Base-by-base conservation (phyloP, 2,113 vertebrate genomes). In the Erpornis zantholeuca region DNA sequence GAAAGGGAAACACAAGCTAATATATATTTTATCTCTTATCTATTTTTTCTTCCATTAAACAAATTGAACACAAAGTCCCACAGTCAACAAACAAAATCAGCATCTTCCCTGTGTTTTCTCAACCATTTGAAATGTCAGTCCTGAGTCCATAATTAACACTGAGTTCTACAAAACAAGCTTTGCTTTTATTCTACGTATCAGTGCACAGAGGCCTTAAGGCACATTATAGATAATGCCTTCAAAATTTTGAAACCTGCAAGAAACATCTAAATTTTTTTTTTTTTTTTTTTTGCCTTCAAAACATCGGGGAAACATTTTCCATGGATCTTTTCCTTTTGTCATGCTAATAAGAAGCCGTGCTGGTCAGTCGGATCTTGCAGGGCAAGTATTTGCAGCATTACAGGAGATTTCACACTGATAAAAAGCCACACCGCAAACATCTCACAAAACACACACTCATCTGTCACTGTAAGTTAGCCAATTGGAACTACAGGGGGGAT, bases 401-500 rank as follows among this genome's bases (percentile, higher is more conserved):
- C 82, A 76, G 86, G 69, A 79, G 91, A 63, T 79, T 44, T 82
- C 85, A 75, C 77, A 81, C 84, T 40, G 84, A 68, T 60, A 82
- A 79, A 92, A 95, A 95, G 86, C 52, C 68, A 14, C 85, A 35
- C 38, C 0, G 2, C 71, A 29, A 82, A 87, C 78, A 20, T 31
- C 71, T 56, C 94, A 88, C 87, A 85, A 77, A 91, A 73, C 88
- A 85, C 91, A 61, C 63, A 63, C 77, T 92, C 86, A 75, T 75
- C 75, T 90, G 85, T 72, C 82, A 90, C 93, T 81, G 57, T 23
- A 79, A 96, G 60, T 88, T 70, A 95, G 54, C 90, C 93, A 93
- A 77, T 65, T 93, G 80, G 31, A 89, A 11, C 92, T 64, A n/a
- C 69, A 31, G 92, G 95, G 88, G 90, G 90, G 11, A 81, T 82